These are phyloP conservation scores for Pandion haliaetus DNA, from an alignment of 2,113 vertebrate genomes.

Conservation along the genomic window DNA sequence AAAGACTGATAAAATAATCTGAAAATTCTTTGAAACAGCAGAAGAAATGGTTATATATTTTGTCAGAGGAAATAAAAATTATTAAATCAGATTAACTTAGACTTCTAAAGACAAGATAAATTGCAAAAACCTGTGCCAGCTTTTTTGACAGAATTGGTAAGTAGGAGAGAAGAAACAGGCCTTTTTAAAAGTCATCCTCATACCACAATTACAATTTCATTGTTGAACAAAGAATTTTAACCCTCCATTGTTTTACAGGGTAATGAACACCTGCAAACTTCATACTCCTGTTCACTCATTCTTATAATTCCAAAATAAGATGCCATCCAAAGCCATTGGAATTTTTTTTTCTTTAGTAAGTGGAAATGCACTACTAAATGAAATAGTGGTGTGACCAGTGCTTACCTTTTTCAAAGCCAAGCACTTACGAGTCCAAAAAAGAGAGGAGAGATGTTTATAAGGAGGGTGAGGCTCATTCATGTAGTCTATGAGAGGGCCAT, in stretches of 20 bases:
- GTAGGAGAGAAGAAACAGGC: not conserved
- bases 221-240: not conserved
- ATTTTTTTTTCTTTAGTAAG: not conserved
- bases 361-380: not conserved
- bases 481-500: not conserved
- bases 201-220: not conserved
- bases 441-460: not conserved
- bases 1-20: not conserved
- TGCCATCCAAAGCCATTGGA: not conserved
- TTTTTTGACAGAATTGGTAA: not conserved
- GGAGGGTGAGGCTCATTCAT: not conserved
- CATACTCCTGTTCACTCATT: not conserved
- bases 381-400: not conserved
- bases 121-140: fast-evolving
- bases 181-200: not conserved
- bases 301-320: not conserved
- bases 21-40: not conserved
- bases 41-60: not conserved
- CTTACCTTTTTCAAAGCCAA: not conserved
- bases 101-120: not conserved
- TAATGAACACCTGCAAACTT: not conserved
- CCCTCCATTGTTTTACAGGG: not conserved
- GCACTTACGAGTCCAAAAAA: not conserved
- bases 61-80: not conserved
- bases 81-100: not conserved